Conservation (phyloP, 1,140 invertebrate genomes). For the Chironomus tepperi region DNA sequence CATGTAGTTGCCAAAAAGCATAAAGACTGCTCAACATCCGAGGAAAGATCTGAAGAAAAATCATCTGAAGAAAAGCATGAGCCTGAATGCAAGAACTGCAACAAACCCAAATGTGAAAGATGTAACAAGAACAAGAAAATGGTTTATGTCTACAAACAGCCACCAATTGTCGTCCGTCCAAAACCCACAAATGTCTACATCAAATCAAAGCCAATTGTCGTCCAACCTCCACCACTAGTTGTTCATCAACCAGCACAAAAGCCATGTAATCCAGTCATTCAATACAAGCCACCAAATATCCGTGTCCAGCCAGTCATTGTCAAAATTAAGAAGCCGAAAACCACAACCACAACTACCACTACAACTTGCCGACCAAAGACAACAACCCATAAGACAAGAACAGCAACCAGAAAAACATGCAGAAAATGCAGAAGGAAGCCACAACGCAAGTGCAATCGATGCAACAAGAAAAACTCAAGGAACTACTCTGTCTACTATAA, state of each 20-base stretch:
- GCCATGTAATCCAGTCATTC: neutral
- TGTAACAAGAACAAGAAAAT: neutral
- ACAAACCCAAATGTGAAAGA: neutral
- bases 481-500: neutral
- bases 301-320: neutral
- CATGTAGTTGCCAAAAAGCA: neutral
- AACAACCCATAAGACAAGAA: neutral
- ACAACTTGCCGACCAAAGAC: neutral
- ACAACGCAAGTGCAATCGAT: neutral
- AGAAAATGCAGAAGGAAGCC: neutral
- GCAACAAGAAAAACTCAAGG: neutral
- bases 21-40: neutral
- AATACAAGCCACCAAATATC: conserved; percentile 14
- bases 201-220: neutral
- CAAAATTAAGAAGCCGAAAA: neutral
- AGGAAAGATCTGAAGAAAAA: neutral
- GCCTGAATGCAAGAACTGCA: neutral
- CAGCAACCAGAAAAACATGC: neutral
- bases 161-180: neutral
- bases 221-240: neutral
- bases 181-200: conserved; percentile 15
- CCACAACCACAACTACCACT: neutral
- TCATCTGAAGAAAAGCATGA: too few species aligned
- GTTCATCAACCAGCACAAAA: conserved; percentile 3
- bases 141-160: conserved; percentile 5